Evolutionary conservation across 2,113 vertebrate species (phyloP), one percentile per base, ranked within the genome.

Genomic region (Rhegmatorhina hoffmannsi): DNA sequence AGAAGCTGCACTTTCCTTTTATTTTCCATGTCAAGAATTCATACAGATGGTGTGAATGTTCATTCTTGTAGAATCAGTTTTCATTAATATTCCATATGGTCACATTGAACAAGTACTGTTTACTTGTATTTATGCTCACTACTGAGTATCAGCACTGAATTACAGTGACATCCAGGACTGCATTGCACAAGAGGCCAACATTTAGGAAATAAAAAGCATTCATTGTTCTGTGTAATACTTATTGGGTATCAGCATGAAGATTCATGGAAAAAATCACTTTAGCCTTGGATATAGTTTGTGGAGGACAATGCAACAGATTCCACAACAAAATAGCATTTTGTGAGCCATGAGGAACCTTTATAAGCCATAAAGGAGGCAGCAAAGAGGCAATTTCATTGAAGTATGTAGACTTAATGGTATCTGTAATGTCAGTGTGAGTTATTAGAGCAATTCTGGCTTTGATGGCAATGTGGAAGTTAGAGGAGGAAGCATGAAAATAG

Each of bases 381-480:
- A 96, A 95, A 91, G 94, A 97, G 94, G 95, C 95, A 94, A 95
- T 98, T 98, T 93, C 87, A 92, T 87, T 97, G 97, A 98, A 95
- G 89, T 95, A 97, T 97, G 93, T 94, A 95, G 97, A 94, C 92
- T 97, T 98, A 98, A 98, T 96, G 94, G 90, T 94, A 94, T 96
- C 90, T 78, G 66, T 96, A 96, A 96, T 96, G 96, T 97, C 97
- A 96, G 46, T 34, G 50, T 97, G 97, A 98, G 92, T 98, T 97
- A 98, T 96, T 97, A 95, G 94, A 88, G 92, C 78, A 97, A 97
- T 97, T 96, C 91, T 94, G 96, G 94, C 75, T 84, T 85, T 95
- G 95, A 95, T 91, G 88, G 82, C 62, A 55, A 49, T 56, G 21
- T 87, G 84, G 55, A 76, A 89, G 56, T 90, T 89, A 84, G 89